These are phyloP conservation scores for Hydrolagus affinis DNA, from an alignment of 2,113 vertebrate species.

Conservation along the genomic window DNA sequence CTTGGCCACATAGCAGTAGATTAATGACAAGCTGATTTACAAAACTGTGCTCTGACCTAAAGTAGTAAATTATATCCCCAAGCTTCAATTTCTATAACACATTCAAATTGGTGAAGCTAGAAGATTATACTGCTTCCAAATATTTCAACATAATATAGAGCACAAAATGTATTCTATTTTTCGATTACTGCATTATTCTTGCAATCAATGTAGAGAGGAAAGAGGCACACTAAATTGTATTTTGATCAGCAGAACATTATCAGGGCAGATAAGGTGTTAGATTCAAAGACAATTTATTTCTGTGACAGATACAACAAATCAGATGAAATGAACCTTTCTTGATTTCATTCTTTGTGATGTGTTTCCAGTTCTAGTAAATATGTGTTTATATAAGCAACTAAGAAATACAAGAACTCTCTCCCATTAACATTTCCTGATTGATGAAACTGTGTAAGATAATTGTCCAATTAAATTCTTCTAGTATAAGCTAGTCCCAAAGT, in stretches of 20 bases:
- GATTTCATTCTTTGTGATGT: neutral
- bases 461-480: too few relatives aligned
- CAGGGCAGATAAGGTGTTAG: neutral
- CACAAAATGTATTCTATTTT: neutral
- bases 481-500: too few relatives aligned
- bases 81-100: neutral
- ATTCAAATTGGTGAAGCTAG: neutral
- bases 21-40: neutral
- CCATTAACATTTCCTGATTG: too few relatives aligned
- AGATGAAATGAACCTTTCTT: neutral
- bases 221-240: too few relatives aligned
- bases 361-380: too few relatives aligned
- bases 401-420: too few relatives aligned
- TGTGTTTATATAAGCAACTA: too few relatives aligned
- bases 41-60: neutral
- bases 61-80: neutral
- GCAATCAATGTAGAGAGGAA: neutral
- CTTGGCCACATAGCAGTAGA: neutral
- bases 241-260: neutral
- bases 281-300: neutral
- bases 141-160: neutral
- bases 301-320: neutral
- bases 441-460: too few relatives aligned
- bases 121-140: neutral
- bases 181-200: neutral